Evolutionary conservation across 2,888 invertebrate genomes (phyloP), one percentile per base, ranked within the genome.

Genomic region (Molanna angustata): DNA sequence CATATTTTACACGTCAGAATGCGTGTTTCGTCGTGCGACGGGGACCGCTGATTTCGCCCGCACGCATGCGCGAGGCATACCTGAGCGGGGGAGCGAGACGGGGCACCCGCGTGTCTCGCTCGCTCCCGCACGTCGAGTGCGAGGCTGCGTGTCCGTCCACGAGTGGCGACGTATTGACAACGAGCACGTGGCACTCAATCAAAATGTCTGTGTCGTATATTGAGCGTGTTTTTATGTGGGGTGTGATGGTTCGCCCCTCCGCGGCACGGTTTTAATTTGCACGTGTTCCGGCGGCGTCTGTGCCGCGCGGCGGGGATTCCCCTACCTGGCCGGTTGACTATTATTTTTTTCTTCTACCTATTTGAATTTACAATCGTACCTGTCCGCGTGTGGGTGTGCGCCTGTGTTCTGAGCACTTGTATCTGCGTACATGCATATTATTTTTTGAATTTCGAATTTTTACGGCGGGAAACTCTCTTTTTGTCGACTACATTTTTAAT

Each of bases 361-460:
- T 46, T 47, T 47, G 40, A 52, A 52, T 52, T 52, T 52, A 47
- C 42, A 47, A 47, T 42, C 37, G 20, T 52, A 52, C 52, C 52
- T 52, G 52, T 52, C 11, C 46, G 47, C 46, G 52, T 35, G 52
- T 42, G 47, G 46, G 41, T 41, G 37, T 39, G 27, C 35, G 33
- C 33, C 46, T 11, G 35, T 46, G 46, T 20, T 18, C 35, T 46
- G 40, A 19, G 17, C n/a, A n/a, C n/a, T n/a, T n/a, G n/a, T n/a
- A n/a, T n/a, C n/a, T n/a, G n/a, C n/a, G n/a, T n/a, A n/a, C n/a
- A n/a, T n/a, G n/a, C n/a, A n/a, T n/a, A n/a, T 40, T 40, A 35
- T 35, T 35, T 35, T 46, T 46, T 35, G 35, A 46, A 35, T 46
- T 46, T 46, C 33, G 20, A 46, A 21, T 46, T 35, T 46, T 35